Conservation (phyloP, 1,140 invertebrate species). For the Zelostemma sp. region DNA sequence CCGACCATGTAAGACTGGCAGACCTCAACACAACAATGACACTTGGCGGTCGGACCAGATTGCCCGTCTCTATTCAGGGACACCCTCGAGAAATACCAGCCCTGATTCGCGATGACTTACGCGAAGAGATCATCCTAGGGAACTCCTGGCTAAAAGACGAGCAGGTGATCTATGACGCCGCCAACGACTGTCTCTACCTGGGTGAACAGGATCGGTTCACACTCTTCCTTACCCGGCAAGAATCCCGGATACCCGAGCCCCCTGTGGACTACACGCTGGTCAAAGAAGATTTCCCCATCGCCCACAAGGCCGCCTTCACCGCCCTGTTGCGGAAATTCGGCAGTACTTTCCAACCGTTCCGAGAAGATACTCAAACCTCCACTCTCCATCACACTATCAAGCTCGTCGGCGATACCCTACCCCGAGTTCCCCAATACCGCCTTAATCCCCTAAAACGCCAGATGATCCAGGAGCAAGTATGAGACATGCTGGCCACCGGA, state of each 20-base stretch:
- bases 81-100: too few species aligned
- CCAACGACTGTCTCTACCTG: slow-evolving; percentile 5
- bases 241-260: too few species aligned
- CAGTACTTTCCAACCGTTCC: neutral
- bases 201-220: too few species aligned
- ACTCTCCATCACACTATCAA: slow-evolving; percentile 17
- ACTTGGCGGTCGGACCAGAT: too few species aligned
- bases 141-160: slow-evolving; percentile 13
- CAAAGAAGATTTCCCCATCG: slow-evolving; percentile 8
- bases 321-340: neutral
- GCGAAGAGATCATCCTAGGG: slow-evolving; percentile 12
- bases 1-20: too few species aligned
- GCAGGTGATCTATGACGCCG: slow-evolving; percentile 7
- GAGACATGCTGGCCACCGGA: slow-evolving; percentile 29
- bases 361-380: slow-evolving; percentile 3
- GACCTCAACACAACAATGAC: too few species aligned
- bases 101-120: neutral
- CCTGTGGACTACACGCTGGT: neutral
- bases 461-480: slow-evolving; percentile 20
- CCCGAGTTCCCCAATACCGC: slow-evolving; percentile 15
- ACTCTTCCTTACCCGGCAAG: too few species aligned
- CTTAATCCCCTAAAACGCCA: slow-evolving; percentile 13
- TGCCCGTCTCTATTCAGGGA: too few species aligned
- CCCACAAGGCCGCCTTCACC: neutral
- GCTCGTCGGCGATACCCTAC: slow-evolving; percentile 10